A percentile compares a stretch with the other conserved stretches of the same genome.
Evolutionary conservation across 53 echinoderm and acorn worm genomes (phyloP).

Genomic region (Holothuria leucospilota): DNA sequence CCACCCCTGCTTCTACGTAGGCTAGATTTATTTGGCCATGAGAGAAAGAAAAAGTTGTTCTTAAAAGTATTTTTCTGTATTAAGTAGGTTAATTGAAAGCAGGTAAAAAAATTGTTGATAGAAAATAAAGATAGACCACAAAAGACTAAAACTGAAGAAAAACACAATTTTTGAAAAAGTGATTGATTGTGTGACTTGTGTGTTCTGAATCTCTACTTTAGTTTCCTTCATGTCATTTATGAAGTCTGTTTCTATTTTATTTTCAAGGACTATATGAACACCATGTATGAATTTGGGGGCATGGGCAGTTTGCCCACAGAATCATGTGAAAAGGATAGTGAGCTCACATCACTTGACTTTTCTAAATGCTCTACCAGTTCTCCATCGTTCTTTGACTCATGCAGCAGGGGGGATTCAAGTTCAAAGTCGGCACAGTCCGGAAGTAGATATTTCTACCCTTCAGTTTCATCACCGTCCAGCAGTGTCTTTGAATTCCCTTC

Average conservation of each 20-base stretch:
- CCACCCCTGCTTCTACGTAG: too few species aligned
- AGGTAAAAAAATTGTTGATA: too few species aligned
- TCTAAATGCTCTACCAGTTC: conserved; percentile 64
- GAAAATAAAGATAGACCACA: too few species aligned
- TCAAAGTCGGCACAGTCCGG: not conserved
- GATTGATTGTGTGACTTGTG: too few species aligned
- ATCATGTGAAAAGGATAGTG: conserved; percentile 60
- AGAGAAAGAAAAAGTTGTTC: too few species aligned
- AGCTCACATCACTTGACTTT: conserved; percentile 72
- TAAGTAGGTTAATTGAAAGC: too few species aligned
- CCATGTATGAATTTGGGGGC: conserved; percentile 33
- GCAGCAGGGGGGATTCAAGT: not conserved
- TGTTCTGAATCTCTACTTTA: too few species aligned
- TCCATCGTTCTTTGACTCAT: conserved; percentile 70
- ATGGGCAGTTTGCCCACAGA: not conserved
- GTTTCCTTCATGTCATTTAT: too few species aligned
- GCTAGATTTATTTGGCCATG: too few species aligned
- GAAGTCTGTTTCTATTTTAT: not conserved
- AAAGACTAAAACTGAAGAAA: too few species aligned
- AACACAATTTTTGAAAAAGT: too few species aligned
- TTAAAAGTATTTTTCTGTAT: too few species aligned
- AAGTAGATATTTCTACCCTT: conserved; percentile 15
- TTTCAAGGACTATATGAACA: conserved; percentile 29
- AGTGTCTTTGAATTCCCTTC: conserved; percentile 81
- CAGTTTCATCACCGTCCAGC: conserved; percentile 49